These are phyloP conservation scores for Cydia strobilella DNA, from an alignment of 1,140 invertebrate genomes.

Conservation along the genomic window DNA sequence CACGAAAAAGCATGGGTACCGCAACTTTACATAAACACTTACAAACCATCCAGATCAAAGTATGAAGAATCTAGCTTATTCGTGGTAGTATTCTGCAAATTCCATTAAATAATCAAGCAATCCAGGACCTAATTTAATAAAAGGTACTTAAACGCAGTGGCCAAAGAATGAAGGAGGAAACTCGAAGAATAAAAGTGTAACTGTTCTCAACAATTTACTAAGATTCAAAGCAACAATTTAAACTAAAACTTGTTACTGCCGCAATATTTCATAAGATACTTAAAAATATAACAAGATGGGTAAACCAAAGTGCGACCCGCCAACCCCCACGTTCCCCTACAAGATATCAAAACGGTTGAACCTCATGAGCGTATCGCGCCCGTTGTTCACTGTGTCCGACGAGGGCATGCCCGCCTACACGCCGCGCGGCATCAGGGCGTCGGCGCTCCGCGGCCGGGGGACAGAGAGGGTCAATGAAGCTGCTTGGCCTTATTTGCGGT, in stretches of 20 bases:
- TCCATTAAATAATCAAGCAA: neutral
- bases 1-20: slow-evolving; percentile 1
- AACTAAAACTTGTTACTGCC: neutral
- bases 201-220: neutral
- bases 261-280: neutral
- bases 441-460: slow-evolving; percentile 49
- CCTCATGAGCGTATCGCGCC: slow-evolving; percentile 58
- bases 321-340: slow-evolving; percentile 61
- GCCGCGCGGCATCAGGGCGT: slow-evolving; percentile 54
- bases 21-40: neutral
- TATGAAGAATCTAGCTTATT: neutral
- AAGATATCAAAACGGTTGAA: slow-evolving; percentile 63
- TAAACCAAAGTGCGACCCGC: slow-evolving; percentile 61
- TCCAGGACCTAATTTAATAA: neutral
- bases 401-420: slow-evolving; percentile 62
- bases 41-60: neutral
- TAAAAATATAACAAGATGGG: slow-evolving; percentile 46
- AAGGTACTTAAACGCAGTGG: neutral
- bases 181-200: neutral
- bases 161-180: neutral
- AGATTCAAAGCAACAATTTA: neutral
- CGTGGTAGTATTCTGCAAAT: neutral
- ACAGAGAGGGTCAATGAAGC: slow-evolving; percentile 64
- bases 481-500: slow-evolving; percentile 66
- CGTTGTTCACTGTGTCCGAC: slow-evolving; percentile 52